Evolutionary conservation across 1,140 invertebrate genomes (phyloP).

Genomic region (Papilio polyxenes): DNA sequence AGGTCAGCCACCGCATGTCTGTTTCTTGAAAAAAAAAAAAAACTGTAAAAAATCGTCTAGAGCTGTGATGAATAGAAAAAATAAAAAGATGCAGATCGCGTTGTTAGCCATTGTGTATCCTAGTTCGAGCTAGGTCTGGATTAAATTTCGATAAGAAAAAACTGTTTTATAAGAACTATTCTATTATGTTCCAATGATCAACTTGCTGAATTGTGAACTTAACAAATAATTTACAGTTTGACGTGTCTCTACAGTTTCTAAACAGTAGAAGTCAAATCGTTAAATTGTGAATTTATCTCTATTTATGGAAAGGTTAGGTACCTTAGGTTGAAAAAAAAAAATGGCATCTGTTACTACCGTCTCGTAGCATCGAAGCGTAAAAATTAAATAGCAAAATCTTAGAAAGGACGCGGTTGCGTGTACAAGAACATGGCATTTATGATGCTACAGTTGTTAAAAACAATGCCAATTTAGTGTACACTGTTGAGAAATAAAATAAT

Average conservation of each 20-base stretch:
- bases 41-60: not conserved
- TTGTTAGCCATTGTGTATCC: constrained; percentile 11
- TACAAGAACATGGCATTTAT: not conserved
- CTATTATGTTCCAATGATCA: not conserved
- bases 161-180: not conserved
- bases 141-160: not conserved
- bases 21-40: no score
- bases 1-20: not conserved
- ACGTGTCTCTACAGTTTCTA: no score
- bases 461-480: not conserved
- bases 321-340: no score
- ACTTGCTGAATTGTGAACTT: not conserved
- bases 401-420: not conserved
- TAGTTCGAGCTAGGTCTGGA: not conserved
- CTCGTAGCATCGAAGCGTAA: not conserved
- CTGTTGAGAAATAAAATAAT: not conserved
- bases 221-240: not conserved
- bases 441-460: not conserved
- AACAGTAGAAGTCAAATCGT: no score
- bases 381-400: constrained; percentile 1
- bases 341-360: not conserved
- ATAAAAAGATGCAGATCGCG: constrained; percentile 6
- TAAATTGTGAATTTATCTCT: no score
- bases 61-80: not conserved
- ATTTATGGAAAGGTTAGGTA: no score